These are phyloP conservation scores for Lysandra bellargus DNA, from an alignment of 2,888 invertebrate genomes.

Conservation along the genomic window DNA sequence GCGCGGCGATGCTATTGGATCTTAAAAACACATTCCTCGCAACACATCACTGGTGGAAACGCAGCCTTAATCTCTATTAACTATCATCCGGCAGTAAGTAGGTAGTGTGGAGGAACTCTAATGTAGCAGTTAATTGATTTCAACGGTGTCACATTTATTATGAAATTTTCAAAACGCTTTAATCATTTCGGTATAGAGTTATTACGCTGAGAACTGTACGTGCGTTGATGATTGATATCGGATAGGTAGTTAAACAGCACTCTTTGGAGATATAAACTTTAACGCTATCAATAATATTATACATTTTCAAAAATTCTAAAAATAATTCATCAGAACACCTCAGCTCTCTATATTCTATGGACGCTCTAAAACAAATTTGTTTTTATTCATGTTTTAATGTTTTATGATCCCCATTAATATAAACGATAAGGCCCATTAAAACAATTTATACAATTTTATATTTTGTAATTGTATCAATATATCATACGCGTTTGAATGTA, in stretches of 20 bases:
- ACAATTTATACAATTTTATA: constrained; percentile 3
- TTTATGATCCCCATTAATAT: constrained; percentile 10
- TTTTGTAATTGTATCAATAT: not conserved
- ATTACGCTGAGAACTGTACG: not conserved
- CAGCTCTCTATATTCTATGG: not conserved
- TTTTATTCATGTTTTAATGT: not conserved
- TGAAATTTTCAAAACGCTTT: constrained; percentile 4
- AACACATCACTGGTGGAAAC: too few relatives aligned
- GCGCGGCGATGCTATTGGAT: too few relatives aligned
- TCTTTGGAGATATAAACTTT: not conserved
- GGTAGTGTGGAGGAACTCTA: not conserved
- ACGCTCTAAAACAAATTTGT: not conserved
- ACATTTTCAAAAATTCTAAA: not conserved
- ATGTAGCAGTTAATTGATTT: constrained; percentile 7
- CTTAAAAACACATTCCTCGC: too few relatives aligned
- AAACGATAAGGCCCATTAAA: constrained; percentile 21
- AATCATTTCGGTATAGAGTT: not conserved
- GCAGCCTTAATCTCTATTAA: not conserved
- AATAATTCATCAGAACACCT: not conserved
- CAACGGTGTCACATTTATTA: constrained; percentile 26
- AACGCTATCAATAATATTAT: not conserved
- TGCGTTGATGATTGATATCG: not conserved
- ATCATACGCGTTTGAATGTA: constrained; percentile 11
- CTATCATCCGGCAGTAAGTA: not conserved
- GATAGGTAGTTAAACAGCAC: not conserved